Conservation (phyloP, 2,113 vertebrate species). For the Actinemys pallida region DNA sequence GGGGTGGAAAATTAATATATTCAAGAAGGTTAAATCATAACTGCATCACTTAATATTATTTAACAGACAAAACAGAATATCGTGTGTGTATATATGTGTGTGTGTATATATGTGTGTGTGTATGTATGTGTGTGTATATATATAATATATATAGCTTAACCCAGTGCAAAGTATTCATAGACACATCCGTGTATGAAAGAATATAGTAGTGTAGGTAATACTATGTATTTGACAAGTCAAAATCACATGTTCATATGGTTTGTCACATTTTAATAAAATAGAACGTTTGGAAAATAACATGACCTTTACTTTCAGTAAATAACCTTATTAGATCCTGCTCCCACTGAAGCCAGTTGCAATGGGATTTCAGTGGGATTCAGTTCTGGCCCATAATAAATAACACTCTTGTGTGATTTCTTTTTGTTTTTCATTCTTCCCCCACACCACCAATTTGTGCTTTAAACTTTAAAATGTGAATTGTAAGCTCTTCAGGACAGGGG, state of each 20-base stretch:
- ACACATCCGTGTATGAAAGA: conserved; percentile 27
- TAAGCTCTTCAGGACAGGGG: background rate
- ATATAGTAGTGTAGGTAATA: background rate
- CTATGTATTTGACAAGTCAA: background rate
- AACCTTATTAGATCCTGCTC: background rate
- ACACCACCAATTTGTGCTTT: background rate
- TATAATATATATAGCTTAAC: background rate
- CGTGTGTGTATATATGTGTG: background rate
- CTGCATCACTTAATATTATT: conserved; percentile 70
- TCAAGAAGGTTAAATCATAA: conserved; percentile 79
- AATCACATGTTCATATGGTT: background rate
- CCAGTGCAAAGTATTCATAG: conserved; percentile 43
- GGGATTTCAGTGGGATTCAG: fast-evolving
- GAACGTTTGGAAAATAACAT: background rate
- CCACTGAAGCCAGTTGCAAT: background rate
- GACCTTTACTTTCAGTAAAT: background rate
- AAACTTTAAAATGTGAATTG: background rate
- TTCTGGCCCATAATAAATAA: background rate
- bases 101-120: too few species aligned
- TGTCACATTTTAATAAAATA: background rate
- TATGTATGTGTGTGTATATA: too few species aligned
- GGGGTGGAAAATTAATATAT: conserved; percentile 83
- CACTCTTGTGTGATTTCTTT: background rate
- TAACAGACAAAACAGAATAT: conserved; percentile 48
- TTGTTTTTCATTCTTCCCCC: background rate